A percentile compares a stretch with the other conserved stretches of the same genome.
phyloP scores from a whole-genome alignment of 2,113 vertebrate species.

The Smithornis capensis region DNA sequence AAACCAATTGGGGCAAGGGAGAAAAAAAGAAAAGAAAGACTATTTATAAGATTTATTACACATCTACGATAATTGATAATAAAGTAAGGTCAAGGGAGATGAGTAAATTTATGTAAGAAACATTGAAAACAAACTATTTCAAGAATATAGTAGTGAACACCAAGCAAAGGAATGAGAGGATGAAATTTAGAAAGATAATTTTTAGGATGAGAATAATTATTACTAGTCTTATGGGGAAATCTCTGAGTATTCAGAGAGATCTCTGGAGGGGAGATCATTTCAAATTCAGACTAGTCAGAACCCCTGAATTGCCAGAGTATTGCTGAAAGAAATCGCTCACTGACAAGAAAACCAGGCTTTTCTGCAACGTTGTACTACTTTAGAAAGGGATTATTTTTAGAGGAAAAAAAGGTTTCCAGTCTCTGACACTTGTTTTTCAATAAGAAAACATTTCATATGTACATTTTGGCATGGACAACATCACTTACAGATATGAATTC shows the following conservation, averaged over 20 bases:
- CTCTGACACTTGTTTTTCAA: background rate
- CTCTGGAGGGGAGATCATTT: background rate
- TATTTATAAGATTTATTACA: background rate
- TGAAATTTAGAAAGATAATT: background rate
- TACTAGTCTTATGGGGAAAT: background rate
- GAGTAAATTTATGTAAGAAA: background rate
- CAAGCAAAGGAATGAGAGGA: background rate
- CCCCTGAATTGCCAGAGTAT: background rate
- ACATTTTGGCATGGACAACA: background rate
- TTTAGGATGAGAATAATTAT: background rate
- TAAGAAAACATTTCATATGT: background rate
- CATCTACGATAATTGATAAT: background rate
- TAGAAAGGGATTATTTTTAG: background rate
- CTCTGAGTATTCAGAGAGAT: background rate
- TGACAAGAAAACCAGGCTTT: background rate
- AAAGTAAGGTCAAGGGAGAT: background rate
- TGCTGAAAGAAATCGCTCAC: background rate
- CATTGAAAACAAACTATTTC: background rate
- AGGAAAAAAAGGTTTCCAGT: background rate
- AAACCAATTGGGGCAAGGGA: background rate
- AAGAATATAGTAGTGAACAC: background rate
- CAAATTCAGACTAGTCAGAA: background rate
- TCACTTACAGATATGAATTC: background rate
- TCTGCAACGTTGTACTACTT: background rate
- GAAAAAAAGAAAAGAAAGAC: background rate